A percentile compares a stretch with the other conserved stretches of the same genome.
Evolutionary conservation across 2,113 vertebrate species (phyloP).

Genomic region (Bufo gargarizans): DNA sequence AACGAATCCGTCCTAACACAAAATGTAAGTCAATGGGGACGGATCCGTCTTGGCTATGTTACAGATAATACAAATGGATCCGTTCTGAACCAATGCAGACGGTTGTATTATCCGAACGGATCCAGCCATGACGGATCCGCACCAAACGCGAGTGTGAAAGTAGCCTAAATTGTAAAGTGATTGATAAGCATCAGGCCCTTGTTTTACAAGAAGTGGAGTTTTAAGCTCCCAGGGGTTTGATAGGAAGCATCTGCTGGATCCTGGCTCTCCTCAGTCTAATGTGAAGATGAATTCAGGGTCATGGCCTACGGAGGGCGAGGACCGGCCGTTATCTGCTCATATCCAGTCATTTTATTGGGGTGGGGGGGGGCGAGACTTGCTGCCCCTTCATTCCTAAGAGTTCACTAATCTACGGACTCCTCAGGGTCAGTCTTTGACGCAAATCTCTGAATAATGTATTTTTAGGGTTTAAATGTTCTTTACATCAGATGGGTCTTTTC

Average conservation of each 20-base stretch:
- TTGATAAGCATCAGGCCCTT: not conserved
- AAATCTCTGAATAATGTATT: not conserved
- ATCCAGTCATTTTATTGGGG: constrained; percentile 40
- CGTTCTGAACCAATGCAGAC: no score
- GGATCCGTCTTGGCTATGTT: no score
- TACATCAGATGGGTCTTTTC: not conserved
- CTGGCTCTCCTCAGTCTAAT: constrained; percentile 41
- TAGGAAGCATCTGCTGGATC: constrained; percentile 29
- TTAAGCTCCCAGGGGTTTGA: constrained; percentile 32
- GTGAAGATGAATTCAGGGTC: constrained; percentile 55
- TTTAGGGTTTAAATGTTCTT: not conserved
- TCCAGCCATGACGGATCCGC: no score
- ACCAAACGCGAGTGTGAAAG: no score
- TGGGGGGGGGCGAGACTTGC: not conserved
- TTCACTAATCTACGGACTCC: constrained; percentile 59
- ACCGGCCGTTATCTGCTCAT: constrained; percentile 60
- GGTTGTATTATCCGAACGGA: no score
- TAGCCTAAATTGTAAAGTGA: rapidly evolving
- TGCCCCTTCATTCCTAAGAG: constrained; percentile 59
- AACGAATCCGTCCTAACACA: no score
- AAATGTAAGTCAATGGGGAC: no score
- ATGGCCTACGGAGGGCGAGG: not conserved
- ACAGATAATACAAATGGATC: no score
- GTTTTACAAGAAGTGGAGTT: not conserved
- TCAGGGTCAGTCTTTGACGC: constrained; percentile 57